phyloP scores from a whole-genome alignment of 1,140 invertebrate species.

The Neodiprion virginianus region DNA sequence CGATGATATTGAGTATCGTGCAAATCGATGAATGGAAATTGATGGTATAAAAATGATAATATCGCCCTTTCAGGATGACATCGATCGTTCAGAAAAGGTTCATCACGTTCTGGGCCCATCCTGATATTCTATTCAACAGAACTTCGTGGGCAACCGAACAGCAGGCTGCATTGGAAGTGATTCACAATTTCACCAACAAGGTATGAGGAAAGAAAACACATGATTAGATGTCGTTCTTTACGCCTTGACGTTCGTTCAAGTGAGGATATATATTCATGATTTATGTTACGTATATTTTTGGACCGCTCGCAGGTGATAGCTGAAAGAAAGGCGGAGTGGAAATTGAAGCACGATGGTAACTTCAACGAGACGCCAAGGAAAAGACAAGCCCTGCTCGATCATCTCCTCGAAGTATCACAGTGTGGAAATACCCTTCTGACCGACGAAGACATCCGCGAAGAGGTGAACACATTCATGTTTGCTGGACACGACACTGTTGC shows the following conservation, averaged over 20 bases:
- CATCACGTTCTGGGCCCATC: slow-evolving; percentile 66
- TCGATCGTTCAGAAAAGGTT: slow-evolving; percentile 60
- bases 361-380: slow-evolving; percentile 46
- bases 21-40: too few relatives aligned
- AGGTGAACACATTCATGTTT: slow-evolving; percentile 75
- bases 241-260: background rate
- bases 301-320: slow-evolving; percentile 54
- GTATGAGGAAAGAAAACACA: slow-evolving; percentile 30
- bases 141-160: slow-evolving; percentile 63
- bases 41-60: too few relatives aligned
- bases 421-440: slow-evolving; percentile 54
- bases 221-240: background rate
- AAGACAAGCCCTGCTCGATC: slow-evolving; percentile 68
- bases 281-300: background rate
- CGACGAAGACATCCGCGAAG: slow-evolving; percentile 64
- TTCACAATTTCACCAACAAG: slow-evolving; percentile 67
- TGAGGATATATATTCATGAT: slow-evolving; percentile 3
- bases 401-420: slow-evolving; percentile 58
- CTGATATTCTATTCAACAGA: slow-evolving; percentile 63
- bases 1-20: too few relatives aligned
- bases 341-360: slow-evolving; percentile 41
- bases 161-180: slow-evolving; percentile 59
- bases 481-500: slow-evolving; percentile 69
- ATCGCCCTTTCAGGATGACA: slow-evolving; percentile 43
- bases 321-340: slow-evolving; percentile 45